Conservation (phyloP, 2,113 vertebrate species). For the Eupsittula cactorum region DNA sequence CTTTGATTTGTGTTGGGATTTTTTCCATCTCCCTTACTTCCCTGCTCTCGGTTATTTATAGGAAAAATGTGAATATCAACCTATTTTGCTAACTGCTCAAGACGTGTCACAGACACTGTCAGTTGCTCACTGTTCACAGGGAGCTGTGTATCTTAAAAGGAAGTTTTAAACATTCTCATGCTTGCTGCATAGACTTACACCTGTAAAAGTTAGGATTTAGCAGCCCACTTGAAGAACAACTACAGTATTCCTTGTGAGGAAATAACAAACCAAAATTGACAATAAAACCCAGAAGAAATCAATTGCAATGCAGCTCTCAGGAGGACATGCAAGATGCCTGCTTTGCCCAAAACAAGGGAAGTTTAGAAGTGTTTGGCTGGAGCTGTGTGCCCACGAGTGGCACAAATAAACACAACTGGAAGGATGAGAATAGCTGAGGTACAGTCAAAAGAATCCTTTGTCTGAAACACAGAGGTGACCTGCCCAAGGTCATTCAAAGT, state of each 20-base stretch:
- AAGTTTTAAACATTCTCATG: background rate
- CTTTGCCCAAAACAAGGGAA: background rate
- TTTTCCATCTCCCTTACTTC: background rate
- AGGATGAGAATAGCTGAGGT: background rate
- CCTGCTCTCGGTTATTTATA: background rate
- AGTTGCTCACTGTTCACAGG: background rate
- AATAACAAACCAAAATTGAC: background rate
- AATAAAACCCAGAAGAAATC: background rate
- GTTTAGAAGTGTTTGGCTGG: background rate
- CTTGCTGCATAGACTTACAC: background rate
- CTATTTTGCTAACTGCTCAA: background rate
- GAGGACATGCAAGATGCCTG: background rate
- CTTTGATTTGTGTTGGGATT: background rate
- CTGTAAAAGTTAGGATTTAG: background rate
- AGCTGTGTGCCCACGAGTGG: background rate
- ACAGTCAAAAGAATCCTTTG: background rate
- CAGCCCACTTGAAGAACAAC: background rate
- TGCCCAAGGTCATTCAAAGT: background rate
- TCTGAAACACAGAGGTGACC: background rate
- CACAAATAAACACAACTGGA: background rate
- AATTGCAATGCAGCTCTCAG: background rate
- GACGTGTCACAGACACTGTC: background rate
- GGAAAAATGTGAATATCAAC: background rate
- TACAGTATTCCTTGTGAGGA: background rate
- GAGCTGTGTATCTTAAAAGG: background rate